phyloP scores from a whole-genome alignment of 2,113 vertebrate species.

The Prietella phreatophila region DNA sequence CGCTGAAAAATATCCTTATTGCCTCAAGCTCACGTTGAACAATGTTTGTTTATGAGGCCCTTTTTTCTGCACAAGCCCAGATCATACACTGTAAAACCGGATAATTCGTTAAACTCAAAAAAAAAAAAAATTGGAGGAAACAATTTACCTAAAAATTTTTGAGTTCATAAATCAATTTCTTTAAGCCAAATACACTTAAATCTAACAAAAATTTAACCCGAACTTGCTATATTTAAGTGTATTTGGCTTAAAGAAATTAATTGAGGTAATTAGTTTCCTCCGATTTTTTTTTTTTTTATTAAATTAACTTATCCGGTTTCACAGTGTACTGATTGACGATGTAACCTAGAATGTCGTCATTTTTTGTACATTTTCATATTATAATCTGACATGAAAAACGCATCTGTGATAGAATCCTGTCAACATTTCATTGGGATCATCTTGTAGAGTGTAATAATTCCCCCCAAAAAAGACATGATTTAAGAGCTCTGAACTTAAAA shows the following conservation, averaged over 20 bases:
- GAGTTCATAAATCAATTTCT: too few species aligned
- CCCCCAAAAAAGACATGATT: neutral
- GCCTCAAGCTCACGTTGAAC: neutral
- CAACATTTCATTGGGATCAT: neutral
- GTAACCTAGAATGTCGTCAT: neutral
- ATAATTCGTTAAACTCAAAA: too few species aligned
- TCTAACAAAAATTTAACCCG: too few species aligned
- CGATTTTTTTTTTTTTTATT: too few species aligned
- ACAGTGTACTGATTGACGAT: neutral
- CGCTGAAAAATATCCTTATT: neutral
- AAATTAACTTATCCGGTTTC: too few species aligned
- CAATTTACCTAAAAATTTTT: too few species aligned
- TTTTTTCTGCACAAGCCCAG: neutral
- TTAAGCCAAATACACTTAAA: too few species aligned
- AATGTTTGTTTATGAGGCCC: neutral
- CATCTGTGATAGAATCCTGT: neutral
- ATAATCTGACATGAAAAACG: neutral
- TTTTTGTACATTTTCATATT: neutral
- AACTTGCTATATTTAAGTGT: too few species aligned
- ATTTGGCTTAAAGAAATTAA: too few species aligned
- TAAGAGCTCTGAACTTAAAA: neutral
- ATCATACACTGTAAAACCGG: too few species aligned
- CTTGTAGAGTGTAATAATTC: neutral
- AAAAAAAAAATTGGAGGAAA: too few species aligned
- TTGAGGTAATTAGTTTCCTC: too few species aligned